These are phyloP conservation scores for Pelagia noctiluca DNA, from an alignment of 30 jellyfish, hydroid and myxozoan species.

Conservation along the genomic window DNA sequence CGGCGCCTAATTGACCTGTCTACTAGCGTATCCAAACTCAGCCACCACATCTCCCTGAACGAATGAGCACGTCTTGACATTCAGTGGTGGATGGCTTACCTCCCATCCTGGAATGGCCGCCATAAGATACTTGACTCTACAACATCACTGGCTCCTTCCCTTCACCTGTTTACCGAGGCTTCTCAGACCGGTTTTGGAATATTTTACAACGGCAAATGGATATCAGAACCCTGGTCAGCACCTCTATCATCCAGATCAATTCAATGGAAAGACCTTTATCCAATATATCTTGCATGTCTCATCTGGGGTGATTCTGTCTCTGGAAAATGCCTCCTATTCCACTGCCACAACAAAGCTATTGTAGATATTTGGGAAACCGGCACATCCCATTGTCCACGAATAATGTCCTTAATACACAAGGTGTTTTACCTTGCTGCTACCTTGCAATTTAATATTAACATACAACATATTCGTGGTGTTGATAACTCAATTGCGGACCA, in stretches of 20 bases:
- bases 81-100: not conserved
- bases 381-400: not conserved
- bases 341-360: not conserved
- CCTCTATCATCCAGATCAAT: not conserved
- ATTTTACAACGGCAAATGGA: not conserved
- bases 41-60: not conserved
- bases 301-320: too few species aligned
- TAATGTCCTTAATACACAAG: too few species aligned
- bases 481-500: not conserved
- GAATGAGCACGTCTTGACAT: not conserved
- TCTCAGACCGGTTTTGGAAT: not conserved
- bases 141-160: not conserved
- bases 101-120: slow-evolving; percentile 4
- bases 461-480: not conserved
- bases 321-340: not conserved
- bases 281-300: too few species aligned
- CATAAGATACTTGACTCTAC: not conserved
- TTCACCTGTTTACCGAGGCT: not conserved
- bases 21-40: not conserved
- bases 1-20: not conserved
- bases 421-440: too few species aligned
- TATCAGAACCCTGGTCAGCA: not conserved
- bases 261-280: too few species aligned
- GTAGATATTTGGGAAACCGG: not conserved
- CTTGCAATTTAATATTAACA: too few species aligned